These are phyloP conservation scores for Lithophane leautieri DNA, from an alignment of 2,888 invertebrate genomes.

Conservation along the genomic window DNA sequence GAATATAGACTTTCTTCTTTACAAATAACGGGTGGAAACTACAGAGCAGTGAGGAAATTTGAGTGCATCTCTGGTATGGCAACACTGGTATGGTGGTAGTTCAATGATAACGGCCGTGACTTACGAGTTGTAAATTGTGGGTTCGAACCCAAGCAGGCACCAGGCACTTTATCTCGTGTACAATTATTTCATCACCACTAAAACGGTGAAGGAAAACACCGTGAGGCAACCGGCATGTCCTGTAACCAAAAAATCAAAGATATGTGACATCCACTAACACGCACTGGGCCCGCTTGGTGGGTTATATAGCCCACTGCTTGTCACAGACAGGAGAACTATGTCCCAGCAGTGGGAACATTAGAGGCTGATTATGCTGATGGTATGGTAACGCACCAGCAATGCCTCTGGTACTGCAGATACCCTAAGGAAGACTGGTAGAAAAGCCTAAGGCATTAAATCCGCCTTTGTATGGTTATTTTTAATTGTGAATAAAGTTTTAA, in stretches of 20 bases:
- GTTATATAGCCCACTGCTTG: not conserved
- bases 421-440: too few species aligned
- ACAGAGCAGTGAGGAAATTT: not conserved
- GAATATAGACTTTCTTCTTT: constrained; percentile 20
- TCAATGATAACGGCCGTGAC: not conserved
- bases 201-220: constrained; percentile 1
- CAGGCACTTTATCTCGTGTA: not conserved
- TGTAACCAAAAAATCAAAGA: not conserved
- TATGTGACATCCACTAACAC: too few species aligned
- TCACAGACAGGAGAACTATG: not conserved
- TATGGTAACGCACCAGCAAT: not conserved
- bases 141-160: not conserved
- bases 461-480: not conserved
- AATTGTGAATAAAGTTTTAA: not conserved
- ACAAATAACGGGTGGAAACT: not conserved
- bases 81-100: too few species aligned
- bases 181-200: not conserved
- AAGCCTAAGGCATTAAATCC: not conserved
- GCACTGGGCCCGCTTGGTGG: not conserved
- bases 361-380: not conserved
- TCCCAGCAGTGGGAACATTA: not conserved
- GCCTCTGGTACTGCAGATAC: too few species aligned
- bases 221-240: not conserved
- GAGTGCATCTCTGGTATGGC: not conserved
- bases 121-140: not conserved